Conservation (phyloP, 2,888 invertebrate genomes). For the Drosophila quinaria region DNA sequence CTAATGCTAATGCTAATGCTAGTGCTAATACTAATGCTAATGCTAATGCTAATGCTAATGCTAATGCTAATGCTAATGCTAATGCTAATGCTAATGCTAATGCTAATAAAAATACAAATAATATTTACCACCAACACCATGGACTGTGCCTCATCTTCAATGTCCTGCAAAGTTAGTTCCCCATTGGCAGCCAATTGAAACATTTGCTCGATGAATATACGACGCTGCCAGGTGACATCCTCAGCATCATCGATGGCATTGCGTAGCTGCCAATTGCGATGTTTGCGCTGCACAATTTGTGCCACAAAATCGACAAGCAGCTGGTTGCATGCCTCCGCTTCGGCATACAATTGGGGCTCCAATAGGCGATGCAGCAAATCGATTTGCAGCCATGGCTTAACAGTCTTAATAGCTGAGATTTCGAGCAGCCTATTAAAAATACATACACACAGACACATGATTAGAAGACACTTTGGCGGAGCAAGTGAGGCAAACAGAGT, state of each 20-base stretch:
- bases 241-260: conserved; percentile 35
- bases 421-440: conserved; percentile 68
- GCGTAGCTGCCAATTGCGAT: conserved; percentile 77
- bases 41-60: neutral
- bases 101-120: neutral
- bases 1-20: neutral
- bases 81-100: neutral
- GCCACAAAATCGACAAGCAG: conserved; percentile 81
- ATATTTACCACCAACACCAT: conserved; percentile 83
- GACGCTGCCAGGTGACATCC: conserved; percentile 63
- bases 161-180: conserved; percentile 82
- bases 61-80: neutral
- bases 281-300: conserved; percentile 81
- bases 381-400: conserved; percentile 84
- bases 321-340: conserved; percentile 72
- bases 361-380: conserved; percentile 82
- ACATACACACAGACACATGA: conserved; percentile 11
- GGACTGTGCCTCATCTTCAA: conserved; percentile 84
- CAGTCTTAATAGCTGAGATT: conserved; percentile 81
- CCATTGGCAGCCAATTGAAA: conserved; percentile 83
- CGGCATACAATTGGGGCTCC: conserved; percentile 73
- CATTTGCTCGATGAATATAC: conserved; percentile 84
- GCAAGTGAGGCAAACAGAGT: neutral
- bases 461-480: neutral
- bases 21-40: neutral